Evolutionary conservation across 37 sponge, comb jelly and placozoan species (phyloP).

Genomic region (Oopsacas minuta): DNA sequence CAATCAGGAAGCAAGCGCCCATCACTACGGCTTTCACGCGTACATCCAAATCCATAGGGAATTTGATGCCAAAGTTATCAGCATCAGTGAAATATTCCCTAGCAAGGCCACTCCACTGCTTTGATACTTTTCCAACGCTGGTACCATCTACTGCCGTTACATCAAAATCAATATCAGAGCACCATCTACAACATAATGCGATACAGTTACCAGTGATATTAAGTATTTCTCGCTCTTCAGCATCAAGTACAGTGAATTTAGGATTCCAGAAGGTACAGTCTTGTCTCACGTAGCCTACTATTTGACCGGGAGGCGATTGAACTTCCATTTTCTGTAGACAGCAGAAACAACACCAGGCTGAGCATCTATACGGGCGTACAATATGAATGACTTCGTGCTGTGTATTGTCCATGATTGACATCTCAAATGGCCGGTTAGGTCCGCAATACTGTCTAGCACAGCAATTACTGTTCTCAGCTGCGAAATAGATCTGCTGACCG

Average conservation of each 20-base stretch:
- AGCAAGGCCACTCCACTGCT: constrained; percentile 84
- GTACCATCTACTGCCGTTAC: constrained; percentile 41
- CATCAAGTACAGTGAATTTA: constrained; percentile 46
- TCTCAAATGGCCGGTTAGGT: constrained; percentile 53
- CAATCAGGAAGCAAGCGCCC: constrained; percentile 77
- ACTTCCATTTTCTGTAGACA: constrained; percentile 78
- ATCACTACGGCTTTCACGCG: constrained; percentile 85
- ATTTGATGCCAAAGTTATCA: constrained; percentile 88
- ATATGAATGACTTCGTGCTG: constrained; percentile 72
- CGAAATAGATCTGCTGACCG: constrained; percentile 92
- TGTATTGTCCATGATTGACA: constrained; percentile 70
- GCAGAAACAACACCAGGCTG: constrained; percentile 65
- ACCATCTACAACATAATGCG: constrained; percentile 41
- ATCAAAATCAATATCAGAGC: constrained; percentile 57
- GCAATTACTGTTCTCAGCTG: constrained; percentile 55
- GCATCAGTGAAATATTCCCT: constrained; percentile 92
- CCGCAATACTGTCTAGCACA: constrained; percentile 69
- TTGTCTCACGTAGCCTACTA: constrained; percentile 65
- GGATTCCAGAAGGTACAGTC: constrained; percentile 52
- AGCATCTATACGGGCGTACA: constrained; percentile 55
- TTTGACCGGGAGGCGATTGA: constrained; percentile 82
- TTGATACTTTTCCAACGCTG: constrained; percentile 69
- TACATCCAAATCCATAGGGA: constrained; percentile 86
- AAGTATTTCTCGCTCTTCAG: constrained; percentile 45
- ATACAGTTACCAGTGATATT: constrained; percentile 30